Evolutionary conservation across 2,888 invertebrate species (phyloP), one percentile per base, ranked within the genome.

Genomic region (Eupeodes latifasciatus): DNA sequence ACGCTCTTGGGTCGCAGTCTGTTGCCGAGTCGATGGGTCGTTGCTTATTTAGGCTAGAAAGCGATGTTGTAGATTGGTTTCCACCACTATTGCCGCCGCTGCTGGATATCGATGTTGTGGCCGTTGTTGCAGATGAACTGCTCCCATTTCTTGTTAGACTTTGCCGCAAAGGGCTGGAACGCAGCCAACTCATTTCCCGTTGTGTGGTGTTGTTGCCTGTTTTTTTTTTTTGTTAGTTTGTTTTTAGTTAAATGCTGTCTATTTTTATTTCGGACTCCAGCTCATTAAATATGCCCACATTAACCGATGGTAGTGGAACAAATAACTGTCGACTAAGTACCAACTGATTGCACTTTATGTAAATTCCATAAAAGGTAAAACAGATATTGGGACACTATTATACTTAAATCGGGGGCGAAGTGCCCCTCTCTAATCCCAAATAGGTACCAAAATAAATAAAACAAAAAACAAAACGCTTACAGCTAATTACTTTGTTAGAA

Each of bases 1-100:
- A 98, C 9, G 98, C 98, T 76, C 97, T 96, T 0, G 98, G 97
- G 94, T 98, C 98, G 91, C 96, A 96, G 92, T 96, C 96, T 10
- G 96, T 95, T 5, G 96, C 95, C 11, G 96, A 96, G 91, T 96
- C 96, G 62, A 95, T 94, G 3, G 95, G 92, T 57, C 96, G 94
- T 72, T 95, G 95, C 81, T 89, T 89, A 82, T 84, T 82, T 77
- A 89, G 84, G 74, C 77, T 85, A 61, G 86, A 66, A 62, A 77
- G 59, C 16, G 84, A 75, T 75, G 88, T 47, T 57, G 89, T 69
- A 7, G 85, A 62, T 55, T 87, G 81, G 11, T 10, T 55, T 1
- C 80, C 81, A 72, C 71, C 55, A 75, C 16, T 74, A 69, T 61
- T 69, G n/a, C 88, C 84, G 51, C 90, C 90, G 94, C 80, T 95